Base-by-base conservation (phyloP, 2,888 invertebrate species). In the Cosmorhoe ocellata region DNA sequence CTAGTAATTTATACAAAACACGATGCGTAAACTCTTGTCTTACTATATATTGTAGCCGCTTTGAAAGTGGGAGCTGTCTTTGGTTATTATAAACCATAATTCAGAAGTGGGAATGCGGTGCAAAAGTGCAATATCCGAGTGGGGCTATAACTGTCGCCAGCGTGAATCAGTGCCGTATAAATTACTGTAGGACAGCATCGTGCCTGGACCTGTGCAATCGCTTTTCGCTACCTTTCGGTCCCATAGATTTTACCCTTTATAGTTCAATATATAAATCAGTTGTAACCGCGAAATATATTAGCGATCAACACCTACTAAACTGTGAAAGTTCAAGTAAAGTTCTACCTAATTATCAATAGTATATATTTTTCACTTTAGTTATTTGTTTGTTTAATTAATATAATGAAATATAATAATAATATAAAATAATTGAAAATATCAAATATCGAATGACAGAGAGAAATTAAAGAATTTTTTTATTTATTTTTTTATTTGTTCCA, bases 121-220 rank as follows among this genome's bases (percentile, higher is more conserved):
- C 84, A 85, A 82, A 82, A 84, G 85, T 83, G 84, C 84, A 86
- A 85, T 85, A 86, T 85, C 82, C 80, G 78, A 78, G 70, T 74
- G 59, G 69, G 70, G 83, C 86, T 81, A 84, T 84, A 84, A 84
- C 82, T 83, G 85, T 87, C 85, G 83, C 74, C 84, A 67, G 74
- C 79, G 88, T 87, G 87, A 89, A 88, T 90, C 88, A 88, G 76
- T 78, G 79, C 71, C 66, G 59, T 69, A 86, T 88, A 88, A 87
- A 87, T 88, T 79, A 70, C 53, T 63, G 64, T 67, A 69, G 76
- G 80, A 85, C 84, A 76, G 78, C 71, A 28, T 46, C 46, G 34
- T 41, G 41, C 27, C 27, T 30, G 44, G 44, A 53, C 40, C 48
- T 32, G 41, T 31, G 33, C 37, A 28, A 47, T 44, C 40, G 52